Conservation (phyloP, 2,113 vertebrate species). For the Panurus biarmicus region DNA sequence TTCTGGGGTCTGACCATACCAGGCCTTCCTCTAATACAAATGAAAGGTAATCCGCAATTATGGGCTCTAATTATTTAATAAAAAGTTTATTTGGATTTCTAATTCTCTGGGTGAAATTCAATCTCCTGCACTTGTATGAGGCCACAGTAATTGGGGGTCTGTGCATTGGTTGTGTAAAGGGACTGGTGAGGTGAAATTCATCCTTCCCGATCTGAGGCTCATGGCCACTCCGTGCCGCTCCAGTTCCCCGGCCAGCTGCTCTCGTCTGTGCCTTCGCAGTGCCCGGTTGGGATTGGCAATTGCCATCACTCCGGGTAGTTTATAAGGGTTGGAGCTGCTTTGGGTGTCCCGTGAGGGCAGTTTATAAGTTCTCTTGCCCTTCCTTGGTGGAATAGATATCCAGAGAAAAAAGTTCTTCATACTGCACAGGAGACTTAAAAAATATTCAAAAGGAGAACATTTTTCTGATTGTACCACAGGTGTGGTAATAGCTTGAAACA, state of each 20-base stretch:
- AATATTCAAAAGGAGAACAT: not conserved
- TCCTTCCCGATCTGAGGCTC: not conserved
- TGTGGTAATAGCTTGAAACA: not conserved
- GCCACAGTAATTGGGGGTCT: not conserved
- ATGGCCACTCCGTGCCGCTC: rapidly evolving
- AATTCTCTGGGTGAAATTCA: constrained; percentile 32
- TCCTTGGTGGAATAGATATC: not conserved
- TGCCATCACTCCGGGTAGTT: not conserved
- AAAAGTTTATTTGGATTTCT: constrained; percentile 45
- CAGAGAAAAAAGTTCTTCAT: not conserved
- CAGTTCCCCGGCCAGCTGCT: not conserved
- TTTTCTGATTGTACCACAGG: not conserved
- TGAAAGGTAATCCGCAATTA: constrained; percentile 18
- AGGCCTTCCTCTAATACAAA: not conserved
- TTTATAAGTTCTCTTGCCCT: not conserved
- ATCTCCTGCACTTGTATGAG: not conserved
- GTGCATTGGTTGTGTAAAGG: not conserved
- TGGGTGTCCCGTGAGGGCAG: not conserved
- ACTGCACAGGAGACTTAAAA: not conserved
- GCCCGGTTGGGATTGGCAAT: not conserved
- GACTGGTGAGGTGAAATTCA: constrained; percentile 7
- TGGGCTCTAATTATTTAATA: constrained; percentile 29
- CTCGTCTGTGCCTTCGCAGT: not conserved
- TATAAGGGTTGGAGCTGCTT: not conserved
- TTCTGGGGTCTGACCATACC: not conserved